A percentile compares a stretch with the other conserved stretches of the same genome.
phyloP scores from a whole-genome alignment of 1,140 invertebrate genomes.

The Diachasmimorpha longicaudata region DNA sequence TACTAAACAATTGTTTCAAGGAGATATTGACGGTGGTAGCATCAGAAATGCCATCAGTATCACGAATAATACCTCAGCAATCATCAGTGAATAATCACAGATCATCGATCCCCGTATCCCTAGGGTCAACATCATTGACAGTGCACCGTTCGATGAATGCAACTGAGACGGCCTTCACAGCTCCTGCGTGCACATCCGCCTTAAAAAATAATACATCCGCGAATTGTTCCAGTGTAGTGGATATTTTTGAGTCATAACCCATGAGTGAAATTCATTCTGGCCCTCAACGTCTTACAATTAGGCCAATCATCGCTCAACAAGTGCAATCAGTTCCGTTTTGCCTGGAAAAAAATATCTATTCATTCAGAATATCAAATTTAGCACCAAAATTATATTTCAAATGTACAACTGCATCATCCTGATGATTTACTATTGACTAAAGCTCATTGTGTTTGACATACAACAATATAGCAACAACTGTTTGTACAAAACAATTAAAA shows the following conservation, averaged over 20 bases:
- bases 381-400: too few relatives aligned
- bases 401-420: not conserved
- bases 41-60: constrained; percentile 30
- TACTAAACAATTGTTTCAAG: constrained; percentile 1
- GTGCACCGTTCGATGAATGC: not conserved
- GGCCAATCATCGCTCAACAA: not conserved
- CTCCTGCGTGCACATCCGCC: constrained; percentile 26
- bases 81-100: constrained; percentile 24
- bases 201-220: constrained; percentile 25
- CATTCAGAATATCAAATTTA: too few relatives aligned
- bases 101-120: constrained; percentile 29
- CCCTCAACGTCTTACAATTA: not conserved
- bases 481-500: too few relatives aligned
- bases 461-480: too few relatives aligned
- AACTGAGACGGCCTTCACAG: constrained; percentile 29
- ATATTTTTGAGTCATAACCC: constrained; percentile 33
- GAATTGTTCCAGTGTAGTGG: constrained; percentile 29
- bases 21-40: constrained; percentile 36
- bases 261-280: not conserved
- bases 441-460: not conserved
- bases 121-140: constrained; percentile 10
- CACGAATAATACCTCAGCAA: not conserved
- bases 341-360: too few relatives aligned
- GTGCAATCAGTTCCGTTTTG: too few relatives aligned
- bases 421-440: not conserved